phyloP scores from a whole-genome alignment of 2,888 invertebrate species.

The Leistus spinibarbis region DNA sequence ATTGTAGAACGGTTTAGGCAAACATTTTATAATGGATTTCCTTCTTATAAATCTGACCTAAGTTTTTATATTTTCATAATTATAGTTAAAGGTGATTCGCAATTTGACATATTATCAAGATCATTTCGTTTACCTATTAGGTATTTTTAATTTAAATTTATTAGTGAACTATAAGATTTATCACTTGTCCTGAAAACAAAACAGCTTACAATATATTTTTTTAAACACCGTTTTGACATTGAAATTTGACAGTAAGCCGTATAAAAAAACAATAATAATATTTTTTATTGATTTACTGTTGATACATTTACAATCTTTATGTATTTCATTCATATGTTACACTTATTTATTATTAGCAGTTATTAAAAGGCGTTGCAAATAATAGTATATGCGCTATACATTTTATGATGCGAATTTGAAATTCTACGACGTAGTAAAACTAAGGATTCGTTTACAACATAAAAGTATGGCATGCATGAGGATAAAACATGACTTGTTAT shows the following conservation, averaged over 20 bases:
- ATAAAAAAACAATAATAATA: neutral
- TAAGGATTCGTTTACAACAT: neutral
- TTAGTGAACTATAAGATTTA: neutral
- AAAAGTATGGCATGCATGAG: neutral
- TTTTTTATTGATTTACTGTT: neutral
- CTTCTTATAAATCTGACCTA: neutral
- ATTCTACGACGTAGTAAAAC: constrained; percentile 1
- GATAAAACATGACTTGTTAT: neutral
- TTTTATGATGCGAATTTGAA: neutral
- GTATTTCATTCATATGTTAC: neutral
- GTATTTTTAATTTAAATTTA: too few species aligned
- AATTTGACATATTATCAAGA: neutral
- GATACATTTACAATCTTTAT: neutral
- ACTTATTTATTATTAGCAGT: neutral
- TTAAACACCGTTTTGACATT: constrained; percentile 1
- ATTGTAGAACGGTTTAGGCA: constrained; percentile 6
- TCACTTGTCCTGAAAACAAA: neutral
- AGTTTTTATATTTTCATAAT: neutral
- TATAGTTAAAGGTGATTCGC: neutral
- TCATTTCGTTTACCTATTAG: neutral
- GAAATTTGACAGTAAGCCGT: constrained; percentile 2
- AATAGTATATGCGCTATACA: neutral
- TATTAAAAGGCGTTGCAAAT: neutral
- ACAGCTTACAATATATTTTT: neutral
- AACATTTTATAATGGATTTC: neutral